These are phyloP conservation scores for Gallirallus australis DNA, from an alignment of 2,797 vertebrate genomes.

Conservation along the genomic window DNA sequence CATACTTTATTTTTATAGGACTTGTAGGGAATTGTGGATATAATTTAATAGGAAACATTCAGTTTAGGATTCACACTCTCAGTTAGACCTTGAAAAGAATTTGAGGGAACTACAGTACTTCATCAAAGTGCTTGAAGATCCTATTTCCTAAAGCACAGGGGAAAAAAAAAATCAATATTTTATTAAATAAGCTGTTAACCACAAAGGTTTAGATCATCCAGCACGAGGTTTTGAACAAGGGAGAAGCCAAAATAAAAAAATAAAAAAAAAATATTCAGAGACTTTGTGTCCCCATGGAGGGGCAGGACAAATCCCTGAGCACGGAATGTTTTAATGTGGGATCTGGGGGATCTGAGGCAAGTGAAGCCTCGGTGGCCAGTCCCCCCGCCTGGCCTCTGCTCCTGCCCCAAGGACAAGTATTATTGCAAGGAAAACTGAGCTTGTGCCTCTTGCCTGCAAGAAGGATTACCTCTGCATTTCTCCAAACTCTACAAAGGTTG, in stretches of 20 bases:
- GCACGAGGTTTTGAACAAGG: neutral
- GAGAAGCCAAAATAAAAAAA: neutral
- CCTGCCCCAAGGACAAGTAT: neutral
- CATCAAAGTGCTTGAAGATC: conserved; percentile 18
- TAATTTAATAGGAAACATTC: conserved; percentile 15
- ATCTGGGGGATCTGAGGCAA: neutral
- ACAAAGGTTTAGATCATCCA: conserved; percentile 33
- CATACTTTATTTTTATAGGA: conserved; percentile 18
- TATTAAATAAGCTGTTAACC: conserved; percentile 50
- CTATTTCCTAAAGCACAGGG: conserved; percentile 4
- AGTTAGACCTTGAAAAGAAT: conserved; percentile 13
- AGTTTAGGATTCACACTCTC: conserved; percentile 36
- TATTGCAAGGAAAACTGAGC: neutral
- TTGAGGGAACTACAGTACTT: neutral
- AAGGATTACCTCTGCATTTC: neutral
- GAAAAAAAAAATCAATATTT: conserved; percentile 25
- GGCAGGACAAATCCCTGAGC: neutral
- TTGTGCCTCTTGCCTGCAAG: neutral
- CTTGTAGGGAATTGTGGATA: neutral
- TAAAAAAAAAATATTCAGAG: neutral
- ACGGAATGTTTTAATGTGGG: accelerated
- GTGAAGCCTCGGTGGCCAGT: neutral
- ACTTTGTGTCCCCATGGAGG: accelerated
- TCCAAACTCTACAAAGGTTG: neutral
- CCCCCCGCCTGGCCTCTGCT: neutral